Evolutionary conservation across 30 jellyfish, hydroid and myxozoan genomes (phyloP), one percentile per base, ranked within the genome.

Genomic region (Mastigias papua): DNA sequence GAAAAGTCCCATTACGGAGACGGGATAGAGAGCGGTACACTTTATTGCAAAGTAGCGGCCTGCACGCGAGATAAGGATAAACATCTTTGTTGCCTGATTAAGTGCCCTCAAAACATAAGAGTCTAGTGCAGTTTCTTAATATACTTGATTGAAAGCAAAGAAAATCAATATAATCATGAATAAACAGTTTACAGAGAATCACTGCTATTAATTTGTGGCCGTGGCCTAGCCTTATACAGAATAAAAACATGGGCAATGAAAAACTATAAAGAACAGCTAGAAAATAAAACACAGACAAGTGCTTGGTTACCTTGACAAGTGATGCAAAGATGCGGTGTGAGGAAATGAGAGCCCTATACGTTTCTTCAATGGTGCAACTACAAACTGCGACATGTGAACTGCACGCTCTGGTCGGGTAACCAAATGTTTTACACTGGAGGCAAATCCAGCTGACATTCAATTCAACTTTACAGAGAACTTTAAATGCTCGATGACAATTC

Each of bases 381-480:
- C 67, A 4, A 5, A 23, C 2, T 10, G 27, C 25, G 17, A 51
- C 67, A 51, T 51, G 67, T 51, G 27, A 9, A 63, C 35, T 63
- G 74, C 74, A 23, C 27, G 19, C 74, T 58, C 34, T 27, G 19
- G 20, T 63, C 27, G 8, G 42, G 6, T n/a, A 11, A 63, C 22
- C 23, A 63, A 63, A 25, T 20, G 5, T 25, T 23, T 8, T 63
- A 63, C 46, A 22, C n/a, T n/a, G 42, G 46, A 63, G 35, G 23
- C 74, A 63, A 10, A 63, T 63, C 7, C 35, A 63, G 74, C 23
- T 22, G 20, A 27, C 20, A 63, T 27, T 25, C 74, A 63, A 63
- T 63, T 63, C 74, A 63, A 63, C 74, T 63, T 63, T 63, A 37
- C 74, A 13, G 46, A 63, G 7, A 57, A 19, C 69, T 16, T 57